Base-by-base conservation (phyloP, 2,888 invertebrate genomes). In the Plutella xylostella region DNA sequence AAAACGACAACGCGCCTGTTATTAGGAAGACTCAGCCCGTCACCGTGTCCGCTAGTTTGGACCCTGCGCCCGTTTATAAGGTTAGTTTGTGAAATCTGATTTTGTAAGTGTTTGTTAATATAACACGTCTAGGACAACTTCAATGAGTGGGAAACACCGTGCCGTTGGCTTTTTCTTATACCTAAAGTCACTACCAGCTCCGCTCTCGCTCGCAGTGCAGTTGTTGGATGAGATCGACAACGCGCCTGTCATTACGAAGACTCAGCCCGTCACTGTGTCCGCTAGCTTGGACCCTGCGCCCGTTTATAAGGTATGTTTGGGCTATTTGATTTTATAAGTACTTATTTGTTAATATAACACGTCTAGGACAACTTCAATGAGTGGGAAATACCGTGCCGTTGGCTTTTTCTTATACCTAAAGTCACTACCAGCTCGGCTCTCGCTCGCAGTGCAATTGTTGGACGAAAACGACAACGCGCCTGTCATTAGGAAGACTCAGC, bases 391-490 rank as follows among this genome's bases (percentile, higher is more conserved):
- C n/a, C n/a, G n/a, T n/a, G n/a, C n/a, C n/a, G n/a, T n/a, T n/a
- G n/a, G n/a, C n/a, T n/a, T n/a, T n/a, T n/a, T n/a, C n/a, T n/a
- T n/a, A n/a, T n/a, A n/a, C n/a, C n/a, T n/a, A n/a, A n/a, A n/a
- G n/a, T n/a, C n/a, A n/a, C n/a, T n/a, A n/a, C n/a, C 94, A 50
- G 89, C 94, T 4, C 96, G 96, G 0, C 77, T 92, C 15, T 92
- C 92, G 0, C 68, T 96, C 33, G 88, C 90, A 0, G 94, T 96
- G 0, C 86, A 88, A 35, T 72, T 94, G 47, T 85, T 90, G 48
- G 95, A 96, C 68, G 90, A 92, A 40, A 96, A 96, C 63, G 96
- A 96, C 65, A 96, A 96, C 68, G 88, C 93, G 0, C 96, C 96
- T 0, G 84, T 90, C 47, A 82, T 96, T 55, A 90, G 92, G 0